Conservation (phyloP, 2,888 invertebrate genomes). For the Nemurella pictetii region DNA sequence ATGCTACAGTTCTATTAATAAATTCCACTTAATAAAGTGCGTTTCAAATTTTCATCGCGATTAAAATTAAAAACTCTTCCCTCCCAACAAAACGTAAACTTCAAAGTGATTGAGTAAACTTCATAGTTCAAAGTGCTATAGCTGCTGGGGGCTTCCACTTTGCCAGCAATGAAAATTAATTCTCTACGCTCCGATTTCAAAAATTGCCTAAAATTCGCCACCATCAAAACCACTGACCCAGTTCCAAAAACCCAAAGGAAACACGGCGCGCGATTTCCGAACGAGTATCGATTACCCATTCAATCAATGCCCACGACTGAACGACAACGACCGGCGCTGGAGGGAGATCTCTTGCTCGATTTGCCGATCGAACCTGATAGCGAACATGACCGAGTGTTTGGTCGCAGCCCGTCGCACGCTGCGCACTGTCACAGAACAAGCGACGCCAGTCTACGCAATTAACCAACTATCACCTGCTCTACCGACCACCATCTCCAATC, state of each 20-base stretch:
- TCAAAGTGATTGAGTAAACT: neutral
- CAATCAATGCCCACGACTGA: too few species aligned
- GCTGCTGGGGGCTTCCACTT: too few species aligned
- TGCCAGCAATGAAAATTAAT: too few species aligned
- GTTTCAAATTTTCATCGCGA: neutral
- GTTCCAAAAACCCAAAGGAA: too few species aligned
- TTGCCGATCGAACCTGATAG: too few species aligned
- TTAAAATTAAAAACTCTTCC: neutral
- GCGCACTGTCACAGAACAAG: neutral
- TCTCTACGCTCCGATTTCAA: too few species aligned
- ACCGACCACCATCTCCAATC: neutral
- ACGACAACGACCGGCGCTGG: neutral
- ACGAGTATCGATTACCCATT: too few species aligned
- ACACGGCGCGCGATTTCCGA: neutral
- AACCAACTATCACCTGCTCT: too few species aligned
- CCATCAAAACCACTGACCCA: too few species aligned
- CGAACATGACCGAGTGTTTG: neutral
- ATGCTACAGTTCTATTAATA: neutral
- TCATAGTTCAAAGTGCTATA: neutral
- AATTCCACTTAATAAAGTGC: neutral
- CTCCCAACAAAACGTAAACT: too few species aligned
- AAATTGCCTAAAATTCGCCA: too few species aligned
- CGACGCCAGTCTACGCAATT: neutral
- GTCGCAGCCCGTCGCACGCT: neutral
- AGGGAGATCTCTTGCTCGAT: too few species aligned